Percentiles rank a stretch among this genome's conserved stretches.
phyloP scores from a whole-genome alignment of 2,113 vertebrate genomes.

The Archilochus colubris region DNA sequence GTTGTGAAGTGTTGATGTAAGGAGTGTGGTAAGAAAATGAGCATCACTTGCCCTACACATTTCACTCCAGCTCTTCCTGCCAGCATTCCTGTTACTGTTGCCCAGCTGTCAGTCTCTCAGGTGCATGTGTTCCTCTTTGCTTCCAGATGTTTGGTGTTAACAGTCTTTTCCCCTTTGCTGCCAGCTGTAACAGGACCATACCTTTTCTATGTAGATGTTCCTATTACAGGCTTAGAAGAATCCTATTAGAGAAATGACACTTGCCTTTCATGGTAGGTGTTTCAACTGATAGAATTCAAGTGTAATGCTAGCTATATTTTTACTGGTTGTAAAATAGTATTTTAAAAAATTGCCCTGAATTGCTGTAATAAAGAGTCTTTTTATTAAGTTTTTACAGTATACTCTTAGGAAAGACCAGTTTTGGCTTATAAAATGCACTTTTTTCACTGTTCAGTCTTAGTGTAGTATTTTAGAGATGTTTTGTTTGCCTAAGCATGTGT shows the following conservation, averaged over 20 bases:
- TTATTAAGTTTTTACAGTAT: background rate
- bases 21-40: background rate
- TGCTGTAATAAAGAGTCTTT: background rate
- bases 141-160: background rate
- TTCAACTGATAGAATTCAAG: background rate
- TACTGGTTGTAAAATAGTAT: background rate
- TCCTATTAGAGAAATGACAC: background rate
- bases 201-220: background rate
- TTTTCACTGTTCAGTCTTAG: background rate
- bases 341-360: background rate
- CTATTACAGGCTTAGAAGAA: background rate
- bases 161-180: background rate
- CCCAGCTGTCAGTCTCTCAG: constrained; percentile 20
- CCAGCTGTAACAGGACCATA: background rate
- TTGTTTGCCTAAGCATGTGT: background rate
- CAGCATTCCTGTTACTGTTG: background rate
- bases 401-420: background rate
- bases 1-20: constrained; percentile 21
- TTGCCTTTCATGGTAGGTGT: background rate
- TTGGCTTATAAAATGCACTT: background rate
- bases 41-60: background rate
- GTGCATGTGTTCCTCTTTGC: background rate
- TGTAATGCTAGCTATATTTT: background rate
- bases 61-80: background rate
- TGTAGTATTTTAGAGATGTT: background rate